A percentile compares a stretch with the other conserved stretches of the same genome.
Evolutionary conservation across 1,140 invertebrate genomes (phyloP).

Genomic region (Wiebesia pumilae): DNA sequence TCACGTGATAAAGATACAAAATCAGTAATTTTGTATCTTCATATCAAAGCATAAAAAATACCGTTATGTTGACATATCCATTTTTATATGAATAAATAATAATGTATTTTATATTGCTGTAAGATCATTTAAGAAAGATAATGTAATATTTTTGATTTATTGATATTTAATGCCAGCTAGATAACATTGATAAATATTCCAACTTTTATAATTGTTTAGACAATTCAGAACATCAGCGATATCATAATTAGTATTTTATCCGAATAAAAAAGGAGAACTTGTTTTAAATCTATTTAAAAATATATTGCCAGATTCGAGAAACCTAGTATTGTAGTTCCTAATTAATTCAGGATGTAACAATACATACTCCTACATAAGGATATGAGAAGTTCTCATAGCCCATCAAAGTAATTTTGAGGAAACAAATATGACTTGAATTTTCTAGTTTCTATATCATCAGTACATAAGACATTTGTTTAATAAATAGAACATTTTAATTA

Average conservation of each 20-base stretch:
- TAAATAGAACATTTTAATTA: not conserved
- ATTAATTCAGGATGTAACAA: not conserved
- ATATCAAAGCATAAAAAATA: constrained; percentile 22
- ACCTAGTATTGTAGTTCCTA: not conserved
- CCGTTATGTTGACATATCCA: not conserved
- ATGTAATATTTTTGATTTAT: constrained; percentile 39
- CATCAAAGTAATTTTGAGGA: not conserved
- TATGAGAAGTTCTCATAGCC: not conserved
- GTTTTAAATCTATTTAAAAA: not conserved
- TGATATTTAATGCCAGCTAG: constrained; percentile 42
- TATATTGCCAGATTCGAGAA: not conserved
- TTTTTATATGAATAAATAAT: constrained; percentile 36
- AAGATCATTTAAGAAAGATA: constrained; percentile 12
- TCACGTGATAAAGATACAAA: constrained; percentile 25
- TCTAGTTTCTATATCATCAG: not conserved
- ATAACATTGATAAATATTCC: constrained; percentile 43
- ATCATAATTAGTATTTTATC: constrained; percentile 1
- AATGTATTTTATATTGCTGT: constrained; percentile 30
- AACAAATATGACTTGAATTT: not conserved
- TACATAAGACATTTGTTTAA: not conserved
- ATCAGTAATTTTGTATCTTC: constrained; percentile 29
- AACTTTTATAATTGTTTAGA: constrained; percentile 13
- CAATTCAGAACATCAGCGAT: not conserved
- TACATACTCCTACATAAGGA: not conserved
- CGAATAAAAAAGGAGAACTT: not conserved